A percentile compares a stretch with the other conserved stretches of the same genome.
These are phyloP conservation scores for Grus americana DNA, from an alignment of 2,113 vertebrate species.

Conservation along the genomic window DNA sequence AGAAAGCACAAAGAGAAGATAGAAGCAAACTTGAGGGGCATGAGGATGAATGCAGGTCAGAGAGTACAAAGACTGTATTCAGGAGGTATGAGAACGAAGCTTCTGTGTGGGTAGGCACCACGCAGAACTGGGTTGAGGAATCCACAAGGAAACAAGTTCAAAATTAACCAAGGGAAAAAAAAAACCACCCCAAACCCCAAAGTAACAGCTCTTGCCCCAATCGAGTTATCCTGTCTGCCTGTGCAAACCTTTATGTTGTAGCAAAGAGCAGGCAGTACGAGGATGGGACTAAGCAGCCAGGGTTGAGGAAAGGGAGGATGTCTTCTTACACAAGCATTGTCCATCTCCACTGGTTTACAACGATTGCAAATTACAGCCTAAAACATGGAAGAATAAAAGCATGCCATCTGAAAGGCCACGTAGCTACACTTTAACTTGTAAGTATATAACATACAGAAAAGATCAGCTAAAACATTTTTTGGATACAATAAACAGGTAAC, in stretches of 20 bases:
- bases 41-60: neutral
- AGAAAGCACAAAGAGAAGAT: neutral
- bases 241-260: neutral
- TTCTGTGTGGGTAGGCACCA: neutral
- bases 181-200: neutral
- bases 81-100: neutral
- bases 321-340: neutral
- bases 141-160: neutral
- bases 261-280: neutral
- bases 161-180: neutral
- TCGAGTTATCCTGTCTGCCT: neutral
- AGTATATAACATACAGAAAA: neutral
- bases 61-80: neutral
- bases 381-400: neutral
- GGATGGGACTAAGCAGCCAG: neutral
- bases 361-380: neutral
- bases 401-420: fast-evolving
- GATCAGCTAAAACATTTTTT: neutral
- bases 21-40: neutral
- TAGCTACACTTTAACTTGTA: neutral
- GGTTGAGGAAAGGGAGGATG: neutral
- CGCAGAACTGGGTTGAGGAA: neutral
- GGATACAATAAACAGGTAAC: neutral
- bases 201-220: neutral
- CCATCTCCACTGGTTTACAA: neutral